Evolutionary conservation across 2,113 vertebrate species (phyloP).

Genomic region (Rattus rattus): DNA sequence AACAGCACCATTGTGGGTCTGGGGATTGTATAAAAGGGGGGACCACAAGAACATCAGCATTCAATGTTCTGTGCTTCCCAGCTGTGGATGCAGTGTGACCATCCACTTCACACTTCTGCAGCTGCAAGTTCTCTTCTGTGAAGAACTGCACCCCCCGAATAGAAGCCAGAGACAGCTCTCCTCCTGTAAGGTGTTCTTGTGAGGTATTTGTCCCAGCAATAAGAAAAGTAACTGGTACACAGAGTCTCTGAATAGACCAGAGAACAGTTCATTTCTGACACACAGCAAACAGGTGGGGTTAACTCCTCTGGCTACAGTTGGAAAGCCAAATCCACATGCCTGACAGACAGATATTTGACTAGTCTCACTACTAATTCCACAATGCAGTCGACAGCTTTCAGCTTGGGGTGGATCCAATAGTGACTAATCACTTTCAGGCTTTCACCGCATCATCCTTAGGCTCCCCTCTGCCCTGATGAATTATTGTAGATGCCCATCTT

Average conservation of each 20-base stretch:
- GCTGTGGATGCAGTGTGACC: neutral
- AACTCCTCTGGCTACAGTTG: neutral
- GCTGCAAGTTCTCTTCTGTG: neutral
- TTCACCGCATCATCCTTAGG: neutral
- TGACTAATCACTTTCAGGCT: neutral
- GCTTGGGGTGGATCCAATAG: too few relatives aligned
- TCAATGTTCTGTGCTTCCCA: too few relatives aligned
- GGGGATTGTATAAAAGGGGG: neutral
- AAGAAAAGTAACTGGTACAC: neutral
- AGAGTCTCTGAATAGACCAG: neutral
- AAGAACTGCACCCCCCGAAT: neutral
- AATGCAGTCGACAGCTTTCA: neutral
- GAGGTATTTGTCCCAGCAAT: neutral
- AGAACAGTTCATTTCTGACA: neutral
- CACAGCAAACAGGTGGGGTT: neutral
- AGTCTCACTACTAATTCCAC: neutral
- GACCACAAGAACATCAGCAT: neutral
- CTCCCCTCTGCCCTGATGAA: neutral
- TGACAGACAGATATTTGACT: neutral
- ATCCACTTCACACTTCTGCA: neutral
- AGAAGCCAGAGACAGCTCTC: too few relatives aligned
- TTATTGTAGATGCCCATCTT: rapidly evolving
- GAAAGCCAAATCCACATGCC: neutral
- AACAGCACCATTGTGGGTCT: neutral
- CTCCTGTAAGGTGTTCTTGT: neutral